These are phyloP conservation scores for Aromia moschata DNA, from an alignment of 2,888 invertebrate species.

Conservation along the genomic window DNA sequence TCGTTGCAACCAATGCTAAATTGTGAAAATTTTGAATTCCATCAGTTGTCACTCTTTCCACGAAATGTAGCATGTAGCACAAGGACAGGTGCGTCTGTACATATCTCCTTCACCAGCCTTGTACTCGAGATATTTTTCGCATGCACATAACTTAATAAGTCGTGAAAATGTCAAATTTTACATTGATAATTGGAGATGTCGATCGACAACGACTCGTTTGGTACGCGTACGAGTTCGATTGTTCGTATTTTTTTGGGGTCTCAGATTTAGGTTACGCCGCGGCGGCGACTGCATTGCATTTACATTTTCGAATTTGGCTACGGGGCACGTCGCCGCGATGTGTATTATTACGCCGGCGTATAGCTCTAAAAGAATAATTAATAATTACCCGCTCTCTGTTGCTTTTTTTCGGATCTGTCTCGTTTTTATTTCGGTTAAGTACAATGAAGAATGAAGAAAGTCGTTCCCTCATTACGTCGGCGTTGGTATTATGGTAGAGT, in stretches of 20 bases:
- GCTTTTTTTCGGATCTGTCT: neutral
- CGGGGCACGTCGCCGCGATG: slow-evolving; percentile 17
- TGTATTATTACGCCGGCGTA: slow-evolving; percentile 19
- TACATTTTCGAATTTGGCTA: slow-evolving; percentile 20
- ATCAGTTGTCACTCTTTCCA: no score
- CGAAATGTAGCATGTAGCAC: no score
- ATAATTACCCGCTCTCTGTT: slow-evolving; percentile 1
- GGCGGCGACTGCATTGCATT: neutral
- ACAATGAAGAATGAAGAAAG: slow-evolving; percentile 7
- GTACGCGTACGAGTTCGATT: slow-evolving; percentile 17
- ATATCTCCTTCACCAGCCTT: neutral
- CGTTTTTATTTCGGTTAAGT: neutral
- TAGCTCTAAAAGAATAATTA: slow-evolving; percentile 1
- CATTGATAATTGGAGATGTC: slow-evolving; percentile 9
- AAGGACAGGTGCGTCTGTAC: no score
- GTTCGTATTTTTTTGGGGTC: slow-evolving; percentile 23
- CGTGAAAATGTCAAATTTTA: slow-evolving; percentile 18
- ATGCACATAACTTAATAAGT: neutral
- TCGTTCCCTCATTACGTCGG: neutral
- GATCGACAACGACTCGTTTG: slow-evolving; percentile 22
- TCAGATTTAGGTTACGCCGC: slow-evolving; percentile 24
- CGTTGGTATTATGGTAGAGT: no score
- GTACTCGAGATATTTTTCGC: neutral
- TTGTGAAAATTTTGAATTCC: no score
- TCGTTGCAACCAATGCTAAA: no score